Percentiles rank a stretch among this genome's conserved stretches.
Evolutionary conservation across 2,797 vertebrate genomes (phyloP).

Genomic region (Molossus alvarezi): DNA sequence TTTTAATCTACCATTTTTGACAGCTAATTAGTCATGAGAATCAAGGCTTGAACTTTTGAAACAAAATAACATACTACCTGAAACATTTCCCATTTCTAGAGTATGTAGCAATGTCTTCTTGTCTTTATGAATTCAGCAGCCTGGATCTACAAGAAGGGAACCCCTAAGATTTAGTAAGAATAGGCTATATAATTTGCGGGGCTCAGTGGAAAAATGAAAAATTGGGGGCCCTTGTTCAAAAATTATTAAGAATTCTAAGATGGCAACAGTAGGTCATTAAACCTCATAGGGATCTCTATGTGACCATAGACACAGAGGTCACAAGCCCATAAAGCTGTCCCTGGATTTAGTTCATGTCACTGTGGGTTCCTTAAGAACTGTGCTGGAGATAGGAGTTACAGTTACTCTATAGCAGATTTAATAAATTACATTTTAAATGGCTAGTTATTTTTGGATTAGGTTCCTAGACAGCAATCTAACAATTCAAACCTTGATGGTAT

Average conservation of each 20-base stretch:
- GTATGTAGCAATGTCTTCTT: background rate
- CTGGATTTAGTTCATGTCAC: background rate
- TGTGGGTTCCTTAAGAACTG: background rate
- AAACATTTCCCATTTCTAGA: background rate
- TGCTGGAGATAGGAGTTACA: background rate
- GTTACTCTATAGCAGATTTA: background rate
- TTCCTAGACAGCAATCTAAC: background rate
- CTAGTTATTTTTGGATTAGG: background rate
- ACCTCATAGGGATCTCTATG: background rate
- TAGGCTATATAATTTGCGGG: background rate
- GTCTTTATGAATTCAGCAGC: background rate
- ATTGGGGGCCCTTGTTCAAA: background rate
- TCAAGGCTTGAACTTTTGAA: background rate
- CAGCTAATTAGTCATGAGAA: background rate
- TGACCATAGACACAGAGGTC: background rate
- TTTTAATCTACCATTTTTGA: background rate
- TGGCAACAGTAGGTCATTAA: background rate
- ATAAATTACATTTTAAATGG: background rate
- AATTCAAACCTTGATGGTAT: background rate
- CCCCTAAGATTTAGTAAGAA: background rate
- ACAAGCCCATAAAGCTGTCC: background rate
- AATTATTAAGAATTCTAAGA: conserved; percentile 3
- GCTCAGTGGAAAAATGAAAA: background rate
- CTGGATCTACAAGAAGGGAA: background rate
- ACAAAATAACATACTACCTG: background rate